A percentile compares a stretch with the other conserved stretches of the same genome.
Conservation (phyloP, 2,888 invertebrate species). For the Drosophila bunnanda region DNA sequence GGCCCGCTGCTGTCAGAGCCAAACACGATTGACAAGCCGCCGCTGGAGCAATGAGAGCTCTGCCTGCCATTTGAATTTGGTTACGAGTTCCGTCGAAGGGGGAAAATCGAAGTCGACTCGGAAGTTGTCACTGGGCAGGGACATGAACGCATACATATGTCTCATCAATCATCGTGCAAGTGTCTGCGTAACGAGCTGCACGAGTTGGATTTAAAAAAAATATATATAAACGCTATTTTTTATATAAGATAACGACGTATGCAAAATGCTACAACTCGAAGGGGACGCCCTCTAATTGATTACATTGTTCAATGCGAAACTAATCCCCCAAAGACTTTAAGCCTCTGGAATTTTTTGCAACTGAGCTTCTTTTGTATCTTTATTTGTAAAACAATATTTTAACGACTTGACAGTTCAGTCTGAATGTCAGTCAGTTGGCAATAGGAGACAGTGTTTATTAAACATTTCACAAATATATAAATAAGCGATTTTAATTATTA, state of each 20-base stretch:
- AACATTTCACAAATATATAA: conserved; percentile 56
- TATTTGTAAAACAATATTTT: conserved; percentile 6
- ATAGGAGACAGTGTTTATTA: conserved; percentile 31
- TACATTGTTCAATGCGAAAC: conserved; percentile 41
- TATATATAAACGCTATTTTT: neutral
- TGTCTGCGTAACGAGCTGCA: conserved; percentile 41
- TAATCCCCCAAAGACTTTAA: conserved; percentile 62
- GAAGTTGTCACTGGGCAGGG: conserved; percentile 48
- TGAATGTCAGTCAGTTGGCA: conserved; percentile 16
- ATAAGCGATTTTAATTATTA: conserved; percentile 75
- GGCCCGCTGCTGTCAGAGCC: conserved; percentile 44
- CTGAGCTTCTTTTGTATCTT: conserved; percentile 2
- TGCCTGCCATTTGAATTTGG: conserved; percentile 39
- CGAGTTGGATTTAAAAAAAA: conserved; percentile 15
- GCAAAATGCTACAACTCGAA: conserved; percentile 20
- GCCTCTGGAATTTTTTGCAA: conserved; percentile 39
- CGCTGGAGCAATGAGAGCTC: conserved; percentile 54
- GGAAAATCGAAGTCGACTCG: conserved; percentile 39
- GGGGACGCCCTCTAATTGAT: conserved; percentile 49
- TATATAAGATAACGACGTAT: conserved; percentile 12
- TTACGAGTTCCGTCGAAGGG: conserved; percentile 29
- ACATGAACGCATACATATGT: conserved; percentile 38
- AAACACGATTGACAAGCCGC: conserved; percentile 54
- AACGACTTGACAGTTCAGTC: conserved; percentile 23
- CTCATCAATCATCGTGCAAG: conserved; percentile 46